Conservation (phyloP, 2,888 invertebrate species). For the Latheticus oryzae region DNA sequence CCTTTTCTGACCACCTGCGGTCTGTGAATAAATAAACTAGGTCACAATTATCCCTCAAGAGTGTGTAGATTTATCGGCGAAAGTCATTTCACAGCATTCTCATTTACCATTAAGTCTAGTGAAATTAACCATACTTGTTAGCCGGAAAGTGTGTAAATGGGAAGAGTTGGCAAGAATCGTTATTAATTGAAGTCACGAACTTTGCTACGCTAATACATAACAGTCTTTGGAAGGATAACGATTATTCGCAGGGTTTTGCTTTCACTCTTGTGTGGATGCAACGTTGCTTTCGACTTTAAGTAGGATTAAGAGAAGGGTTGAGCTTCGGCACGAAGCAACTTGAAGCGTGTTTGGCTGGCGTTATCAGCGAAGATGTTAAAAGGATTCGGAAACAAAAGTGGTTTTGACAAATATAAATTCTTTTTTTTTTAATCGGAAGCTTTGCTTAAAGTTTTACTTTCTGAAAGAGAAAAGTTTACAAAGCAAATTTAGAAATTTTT, state of each 20-base stretch:
- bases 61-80: constrained; percentile 9
- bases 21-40: constrained; percentile 1
- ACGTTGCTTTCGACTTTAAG: neutral
- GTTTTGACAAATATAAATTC: no score
- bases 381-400: no score
- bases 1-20: constrained; percentile 3
- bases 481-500: no score
- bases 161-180: constrained; percentile 43
- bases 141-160: constrained; percentile 36
- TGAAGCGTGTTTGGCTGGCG: no score
- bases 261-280: constrained; percentile 1
- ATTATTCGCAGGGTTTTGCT: constrained; percentile 33
- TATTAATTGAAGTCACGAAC: constrained; percentile 49
- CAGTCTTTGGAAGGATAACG: constrained; percentile 48
- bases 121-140: constrained; percentile 34
- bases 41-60: neutral
- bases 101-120: constrained; percentile 12
- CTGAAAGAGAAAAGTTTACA: no score
- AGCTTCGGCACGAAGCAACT: neutral
- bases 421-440: no score
- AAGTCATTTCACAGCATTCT: constrained; percentile 4
- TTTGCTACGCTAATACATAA: constrained; percentile 44
- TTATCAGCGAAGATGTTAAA: no score
- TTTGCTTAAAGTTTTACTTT: no score
- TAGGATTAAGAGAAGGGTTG: neutral